Percentiles rank a stretch among this genome's conserved stretches.
These are phyloP conservation scores for Merops nubicus DNA, from an alignment of 2,113 vertebrate species.

Conservation along the genomic window DNA sequence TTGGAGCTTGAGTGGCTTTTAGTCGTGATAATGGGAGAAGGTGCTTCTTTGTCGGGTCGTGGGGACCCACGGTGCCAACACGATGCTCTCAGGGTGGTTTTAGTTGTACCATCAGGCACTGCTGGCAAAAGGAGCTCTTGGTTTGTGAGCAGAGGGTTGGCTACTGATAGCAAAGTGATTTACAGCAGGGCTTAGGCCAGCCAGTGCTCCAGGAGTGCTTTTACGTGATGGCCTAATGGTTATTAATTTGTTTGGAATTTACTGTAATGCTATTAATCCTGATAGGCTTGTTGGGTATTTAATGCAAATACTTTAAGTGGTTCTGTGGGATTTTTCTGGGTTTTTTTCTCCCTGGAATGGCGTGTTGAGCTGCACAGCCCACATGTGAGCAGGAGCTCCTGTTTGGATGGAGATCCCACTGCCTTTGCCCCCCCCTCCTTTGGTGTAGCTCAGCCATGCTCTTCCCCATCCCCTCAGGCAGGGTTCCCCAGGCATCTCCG, in stretches of 20 bases:
- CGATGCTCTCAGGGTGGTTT: neutral
- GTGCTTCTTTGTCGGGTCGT: rapidly evolving
- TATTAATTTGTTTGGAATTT: slow-evolving; percentile 27
- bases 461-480: neutral
- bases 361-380: neutral
- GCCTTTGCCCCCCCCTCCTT: rapidly evolving
- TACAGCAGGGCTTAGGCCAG: neutral
- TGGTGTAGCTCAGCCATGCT: neutral
- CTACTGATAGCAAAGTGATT: neutral
- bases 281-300: neutral
- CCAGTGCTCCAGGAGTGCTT: neutral
- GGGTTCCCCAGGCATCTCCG: neutral
- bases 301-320: neutral
- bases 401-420: neutral
- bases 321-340: slow-evolving; percentile 4
- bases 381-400: neutral
- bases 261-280: neutral
- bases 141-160: neutral
- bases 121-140: neutral
- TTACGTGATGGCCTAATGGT: neutral
- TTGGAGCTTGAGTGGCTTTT: neutral
- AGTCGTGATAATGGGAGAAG: neutral
- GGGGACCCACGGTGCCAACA: neutral
- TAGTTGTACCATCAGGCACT: rapidly evolving
- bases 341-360: neutral